Percentiles rank a stretch among this genome's conserved stretches.
These are phyloP conservation scores for Platichthys flesus DNA, from an alignment of 2,113 vertebrate genomes.

Conservation along the genomic window DNA sequence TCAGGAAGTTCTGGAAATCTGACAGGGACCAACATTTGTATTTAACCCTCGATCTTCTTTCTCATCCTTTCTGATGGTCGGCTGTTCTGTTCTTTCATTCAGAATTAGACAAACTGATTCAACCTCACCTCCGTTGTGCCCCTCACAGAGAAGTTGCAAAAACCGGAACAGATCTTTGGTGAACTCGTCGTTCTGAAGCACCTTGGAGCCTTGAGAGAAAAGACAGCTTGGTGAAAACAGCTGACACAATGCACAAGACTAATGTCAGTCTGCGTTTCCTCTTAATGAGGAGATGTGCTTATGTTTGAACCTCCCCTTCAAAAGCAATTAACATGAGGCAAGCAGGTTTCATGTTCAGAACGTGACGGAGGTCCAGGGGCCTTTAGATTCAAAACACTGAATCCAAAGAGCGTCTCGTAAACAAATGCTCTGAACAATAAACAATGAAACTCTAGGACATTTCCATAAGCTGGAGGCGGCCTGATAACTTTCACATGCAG, in stretches of 20 bases:
- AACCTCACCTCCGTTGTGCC: constrained; percentile 94
- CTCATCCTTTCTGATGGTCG: not conserved
- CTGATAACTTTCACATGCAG: constrained; percentile 80
- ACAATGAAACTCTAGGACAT: constrained; percentile 69
- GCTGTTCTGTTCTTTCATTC: not conserved
- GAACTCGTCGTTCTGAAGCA: constrained; percentile 97
- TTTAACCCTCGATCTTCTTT: not conserved
- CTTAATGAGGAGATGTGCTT: no score
- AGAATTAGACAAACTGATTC: not conserved
- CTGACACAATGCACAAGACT: not conserved
- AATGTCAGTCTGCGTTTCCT: not conserved
- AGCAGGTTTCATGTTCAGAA: constrained; percentile 71
- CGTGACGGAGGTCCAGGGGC: constrained; percentile 56
- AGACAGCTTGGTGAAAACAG: constrained; percentile 46
- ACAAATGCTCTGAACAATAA: constrained; percentile 57
- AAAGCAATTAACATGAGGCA: constrained; percentile 69
- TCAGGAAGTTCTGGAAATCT: constrained; percentile 98
- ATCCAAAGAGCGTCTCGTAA: constrained; percentile 70
- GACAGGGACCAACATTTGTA: constrained; percentile 8
- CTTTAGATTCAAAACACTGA: constrained; percentile 77
- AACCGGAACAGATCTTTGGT: constrained; percentile 97
- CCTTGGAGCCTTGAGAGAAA: constrained; percentile 92
- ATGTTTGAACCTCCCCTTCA: constrained; percentile 16
- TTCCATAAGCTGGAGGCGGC: constrained; percentile 78
- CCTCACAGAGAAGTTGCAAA: constrained; percentile 98